Conservation (phyloP, 2,113 vertebrate genomes). For the Diphyllodes magnificus region DNA sequence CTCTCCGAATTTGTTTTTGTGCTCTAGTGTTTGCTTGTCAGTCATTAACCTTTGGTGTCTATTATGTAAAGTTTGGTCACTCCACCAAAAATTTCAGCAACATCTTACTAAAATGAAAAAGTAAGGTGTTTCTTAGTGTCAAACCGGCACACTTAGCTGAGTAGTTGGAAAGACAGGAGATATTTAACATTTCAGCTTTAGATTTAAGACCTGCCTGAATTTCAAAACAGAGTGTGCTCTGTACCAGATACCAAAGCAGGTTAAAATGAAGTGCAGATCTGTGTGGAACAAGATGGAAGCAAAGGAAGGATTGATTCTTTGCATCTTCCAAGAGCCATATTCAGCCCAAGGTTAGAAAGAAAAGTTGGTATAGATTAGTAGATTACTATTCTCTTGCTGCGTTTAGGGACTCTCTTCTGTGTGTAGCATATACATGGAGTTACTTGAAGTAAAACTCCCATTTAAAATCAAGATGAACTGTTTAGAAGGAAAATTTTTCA, state of each 20-base stretch:
- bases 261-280: background rate
- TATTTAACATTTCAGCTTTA: background rate
- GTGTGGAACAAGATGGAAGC: background rate
- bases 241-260: background rate
- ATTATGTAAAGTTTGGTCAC: background rate
- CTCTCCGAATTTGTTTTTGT: background rate
- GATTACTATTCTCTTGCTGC: background rate
- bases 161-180: background rate
- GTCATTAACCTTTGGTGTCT: background rate
- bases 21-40: background rate
- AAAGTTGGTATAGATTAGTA: background rate
- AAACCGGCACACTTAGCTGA: background rate
- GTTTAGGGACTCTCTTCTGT: background rate
- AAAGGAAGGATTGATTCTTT: background rate
- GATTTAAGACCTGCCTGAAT: background rate
- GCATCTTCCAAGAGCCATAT: background rate
- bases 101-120: background rate
- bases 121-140: background rate
- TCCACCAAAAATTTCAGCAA: background rate
- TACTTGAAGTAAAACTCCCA: background rate
- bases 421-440: background rate
- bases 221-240: background rate
- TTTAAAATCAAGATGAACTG: background rate
- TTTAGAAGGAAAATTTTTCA: background rate
- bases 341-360: background rate